A percentile compares a stretch with the other conserved stretches of the same genome.
These are phyloP conservation scores for Drosophila buzzatii DNA, from an alignment of 2,888 invertebrate genomes.

Conservation along the genomic window DNA sequence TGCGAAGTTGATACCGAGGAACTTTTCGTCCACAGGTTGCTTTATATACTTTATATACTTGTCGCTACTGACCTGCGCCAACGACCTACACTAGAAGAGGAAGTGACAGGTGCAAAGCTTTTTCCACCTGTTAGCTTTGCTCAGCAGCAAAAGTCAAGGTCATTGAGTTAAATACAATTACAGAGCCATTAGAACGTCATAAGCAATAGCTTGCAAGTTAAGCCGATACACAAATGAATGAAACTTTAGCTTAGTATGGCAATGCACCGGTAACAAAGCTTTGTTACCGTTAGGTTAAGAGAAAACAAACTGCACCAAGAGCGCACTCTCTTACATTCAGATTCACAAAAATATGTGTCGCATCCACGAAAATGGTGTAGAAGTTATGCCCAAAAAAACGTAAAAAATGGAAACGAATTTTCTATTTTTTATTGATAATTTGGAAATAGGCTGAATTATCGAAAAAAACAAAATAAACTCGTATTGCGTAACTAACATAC, in stretches of 20 bases:
- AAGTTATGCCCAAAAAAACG: too few species aligned
- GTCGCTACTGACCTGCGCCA: constrained; percentile 21
- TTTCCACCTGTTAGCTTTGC: constrained; percentile 45
- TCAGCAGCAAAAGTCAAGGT: constrained; percentile 3
- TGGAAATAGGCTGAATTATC: too few species aligned
- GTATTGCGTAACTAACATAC: too few species aligned
- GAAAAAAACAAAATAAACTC: too few species aligned
- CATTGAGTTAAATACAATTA: constrained; percentile 20
- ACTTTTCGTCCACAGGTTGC: constrained; percentile 12
- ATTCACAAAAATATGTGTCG: too few species aligned
- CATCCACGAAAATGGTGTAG: too few species aligned
- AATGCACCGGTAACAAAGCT: neutral
- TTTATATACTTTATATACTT: too few species aligned
- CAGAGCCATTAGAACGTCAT: constrained; percentile 2
- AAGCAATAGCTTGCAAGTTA: neutral
- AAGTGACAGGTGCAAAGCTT: constrained; percentile 28
- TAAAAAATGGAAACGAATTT: too few species aligned
- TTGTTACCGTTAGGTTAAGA: too few species aligned
- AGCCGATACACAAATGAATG: neutral
- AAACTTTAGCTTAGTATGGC: neutral
- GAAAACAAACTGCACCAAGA: neutral
- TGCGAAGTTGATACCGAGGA: neutral
- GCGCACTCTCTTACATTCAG: neutral
- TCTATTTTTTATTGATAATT: too few species aligned
- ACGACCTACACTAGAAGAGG: constrained; percentile 33